phyloP scores from a whole-genome alignment of 2,113 vertebrate species.

The Petaurus breviceps region DNA sequence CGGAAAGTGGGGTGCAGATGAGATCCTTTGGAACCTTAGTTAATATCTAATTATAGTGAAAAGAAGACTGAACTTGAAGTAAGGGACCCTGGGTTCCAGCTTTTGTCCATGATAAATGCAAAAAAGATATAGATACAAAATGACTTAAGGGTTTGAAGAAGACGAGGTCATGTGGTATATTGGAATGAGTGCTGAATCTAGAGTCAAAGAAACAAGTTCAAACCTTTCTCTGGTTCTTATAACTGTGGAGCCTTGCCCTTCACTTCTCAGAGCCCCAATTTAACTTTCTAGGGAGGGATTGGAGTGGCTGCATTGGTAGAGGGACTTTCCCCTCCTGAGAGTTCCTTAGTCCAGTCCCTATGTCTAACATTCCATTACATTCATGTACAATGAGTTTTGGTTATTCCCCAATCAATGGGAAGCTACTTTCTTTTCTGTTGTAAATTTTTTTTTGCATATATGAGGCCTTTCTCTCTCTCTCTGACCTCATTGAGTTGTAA shows the following conservation, averaged over 20 bases:
- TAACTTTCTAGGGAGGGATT: neutral
- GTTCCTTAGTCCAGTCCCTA: neutral
- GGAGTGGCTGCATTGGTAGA: neutral
- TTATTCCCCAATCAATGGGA: neutral
- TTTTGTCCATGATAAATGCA: neutral
- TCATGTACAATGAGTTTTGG: neutral
- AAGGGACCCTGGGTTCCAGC: neutral
- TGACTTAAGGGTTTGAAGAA: neutral
- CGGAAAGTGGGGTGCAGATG: neutral
- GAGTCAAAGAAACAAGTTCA: neutral
- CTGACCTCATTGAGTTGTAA: neutral
- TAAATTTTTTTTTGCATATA: neutral
- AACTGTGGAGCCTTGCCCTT: neutral
- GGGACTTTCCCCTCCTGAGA: neutral
- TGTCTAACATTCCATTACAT: neutral
- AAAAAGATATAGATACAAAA: neutral
- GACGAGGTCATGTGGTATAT: neutral
- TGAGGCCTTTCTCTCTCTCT: neutral
- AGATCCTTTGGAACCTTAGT: neutral
- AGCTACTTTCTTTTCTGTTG: neutral
- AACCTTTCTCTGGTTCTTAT: neutral
- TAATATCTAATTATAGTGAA: neutral
- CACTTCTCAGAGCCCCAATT: neutral
- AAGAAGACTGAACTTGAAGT: neutral
- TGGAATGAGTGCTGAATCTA: neutral